Percentiles rank a stretch among this genome's conserved stretches.
Evolutionary conservation across 2,113 vertebrate genomes (phyloP).

Genomic region (Pseudopipra pipra): DNA sequence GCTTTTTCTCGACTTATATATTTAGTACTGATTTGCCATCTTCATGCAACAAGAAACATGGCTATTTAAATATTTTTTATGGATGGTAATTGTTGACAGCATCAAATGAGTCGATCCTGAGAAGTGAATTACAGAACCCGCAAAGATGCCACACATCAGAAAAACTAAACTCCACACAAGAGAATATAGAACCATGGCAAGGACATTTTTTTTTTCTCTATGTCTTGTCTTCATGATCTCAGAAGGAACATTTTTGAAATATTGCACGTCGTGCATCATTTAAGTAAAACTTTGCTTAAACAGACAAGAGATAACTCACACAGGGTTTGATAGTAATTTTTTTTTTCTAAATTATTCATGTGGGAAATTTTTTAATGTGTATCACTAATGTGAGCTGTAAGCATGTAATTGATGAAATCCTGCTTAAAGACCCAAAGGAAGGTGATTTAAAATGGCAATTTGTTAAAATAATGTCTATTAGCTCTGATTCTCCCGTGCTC

Average conservation of each 20-base stretch:
- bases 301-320: constrained; percentile 21
- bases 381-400: constrained; percentile 67
- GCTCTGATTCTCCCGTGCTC: constrained; percentile 56
- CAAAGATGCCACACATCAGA: neutral
- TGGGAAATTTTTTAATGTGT: constrained; percentile 65
- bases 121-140: neutral
- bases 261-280: neutral
- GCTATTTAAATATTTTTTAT: neutral
- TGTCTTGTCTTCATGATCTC: neutral
- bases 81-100: neutral
- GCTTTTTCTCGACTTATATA: neutral
- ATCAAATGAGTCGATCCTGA: neutral
- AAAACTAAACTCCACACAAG: neutral
- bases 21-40: neutral
- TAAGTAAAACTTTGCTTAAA: constrained; percentile 49
- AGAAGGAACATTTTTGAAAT: constrained; percentile 19
- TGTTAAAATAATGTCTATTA: constrained; percentile 72
- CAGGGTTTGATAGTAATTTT: constrained; percentile 2
- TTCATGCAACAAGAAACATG: neutral
- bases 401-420: constrained; percentile 69
- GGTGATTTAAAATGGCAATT: constrained; percentile 67
- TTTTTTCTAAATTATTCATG: constrained; percentile 60
- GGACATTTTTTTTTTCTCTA: neutral
- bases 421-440: constrained; percentile 64
- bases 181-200: neutral